Percentiles rank a stretch among this genome's conserved stretches.
phyloP scores from a whole-genome alignment of 2,888 invertebrate genomes.

The Agonopterix subpropinquella region DNA sequence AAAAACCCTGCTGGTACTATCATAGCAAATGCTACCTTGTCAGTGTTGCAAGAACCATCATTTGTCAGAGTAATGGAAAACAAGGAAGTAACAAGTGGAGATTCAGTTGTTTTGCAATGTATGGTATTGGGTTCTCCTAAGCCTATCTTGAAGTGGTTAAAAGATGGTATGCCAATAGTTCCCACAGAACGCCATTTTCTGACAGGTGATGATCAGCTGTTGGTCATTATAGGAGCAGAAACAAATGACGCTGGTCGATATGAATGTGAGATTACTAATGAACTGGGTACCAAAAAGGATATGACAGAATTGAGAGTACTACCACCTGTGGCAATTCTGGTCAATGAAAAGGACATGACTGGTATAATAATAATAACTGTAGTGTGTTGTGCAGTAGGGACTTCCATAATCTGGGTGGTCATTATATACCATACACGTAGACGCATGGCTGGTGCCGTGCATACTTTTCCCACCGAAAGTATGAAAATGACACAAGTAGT shows the following conservation, averaged over 20 bases:
- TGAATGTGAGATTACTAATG: slow-evolving; percentile 93
- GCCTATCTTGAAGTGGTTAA: slow-evolving; percentile 88
- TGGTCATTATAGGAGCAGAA: slow-evolving; percentile 90
- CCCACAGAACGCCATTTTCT: slow-evolving; percentile 89
- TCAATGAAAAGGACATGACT: slow-evolving; percentile 84
- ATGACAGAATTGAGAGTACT: slow-evolving; percentile 82
- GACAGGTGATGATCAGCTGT: slow-evolving; percentile 89
- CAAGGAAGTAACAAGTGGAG: slow-evolving; percentile 87
- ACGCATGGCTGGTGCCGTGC: slow-evolving; percentile 72
- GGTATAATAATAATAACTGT: slow-evolving; percentile 93
- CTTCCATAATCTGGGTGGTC: slow-evolving; percentile 93
- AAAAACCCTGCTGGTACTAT: slow-evolving; percentile 92
- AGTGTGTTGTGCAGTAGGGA: slow-evolving; percentile 93
- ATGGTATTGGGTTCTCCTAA: slow-evolving; percentile 90
- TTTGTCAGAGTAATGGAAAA: slow-evolving; percentile 91
- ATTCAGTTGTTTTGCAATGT: slow-evolving; percentile 91
- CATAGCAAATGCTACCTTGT: slow-evolving; percentile 89
- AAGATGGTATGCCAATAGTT: slow-evolving; percentile 84
- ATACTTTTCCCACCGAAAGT: slow-evolving; percentile 60
- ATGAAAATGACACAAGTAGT: slow-evolving; percentile 69
- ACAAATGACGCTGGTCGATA: slow-evolving; percentile 89
- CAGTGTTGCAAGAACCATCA: slow-evolving; percentile 90
- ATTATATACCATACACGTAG: slow-evolving; percentile 91
- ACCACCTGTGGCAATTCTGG: slow-evolving; percentile 73
- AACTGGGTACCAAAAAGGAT: slow-evolving; percentile 85